Conservation (phyloP, 2,113 vertebrate species). For the Notarius lentiginosus region DNA sequence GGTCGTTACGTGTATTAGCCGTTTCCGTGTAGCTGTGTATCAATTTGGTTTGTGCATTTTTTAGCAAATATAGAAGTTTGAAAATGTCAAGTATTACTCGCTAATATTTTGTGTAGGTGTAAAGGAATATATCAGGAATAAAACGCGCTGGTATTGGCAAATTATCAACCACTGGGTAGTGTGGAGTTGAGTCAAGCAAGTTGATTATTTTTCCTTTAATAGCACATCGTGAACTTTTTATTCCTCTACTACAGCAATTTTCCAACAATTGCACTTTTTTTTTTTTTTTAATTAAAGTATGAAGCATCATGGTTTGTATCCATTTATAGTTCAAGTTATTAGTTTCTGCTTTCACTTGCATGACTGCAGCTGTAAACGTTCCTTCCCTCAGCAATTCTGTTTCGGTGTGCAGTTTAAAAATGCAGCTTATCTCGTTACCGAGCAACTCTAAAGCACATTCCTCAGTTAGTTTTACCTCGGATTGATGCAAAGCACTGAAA, state of each 20-base stretch:
- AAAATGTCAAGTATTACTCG: not conserved
- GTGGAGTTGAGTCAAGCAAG: too few species aligned
- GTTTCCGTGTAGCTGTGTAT: not conserved
- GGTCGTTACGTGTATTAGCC: not conserved
- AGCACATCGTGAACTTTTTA: not conserved
- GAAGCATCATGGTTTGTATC: not conserved
- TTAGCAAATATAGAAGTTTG: not conserved
- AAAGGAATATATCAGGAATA: not conserved
- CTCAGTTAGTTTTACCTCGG: not conserved
- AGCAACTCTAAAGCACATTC: not conserved
- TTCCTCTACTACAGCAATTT: not conserved
- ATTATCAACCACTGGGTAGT: too few species aligned
- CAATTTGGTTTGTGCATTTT: not conserved
- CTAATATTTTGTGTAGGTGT: not conserved
- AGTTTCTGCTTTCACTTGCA: not conserved
- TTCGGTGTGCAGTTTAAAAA: not conserved
- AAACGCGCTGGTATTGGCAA: not conserved
- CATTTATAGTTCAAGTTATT: not conserved
- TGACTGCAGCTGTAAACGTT: not conserved
- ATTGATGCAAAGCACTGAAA: not conserved
- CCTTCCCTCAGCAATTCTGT: not conserved
- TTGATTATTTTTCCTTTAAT: not conserved
- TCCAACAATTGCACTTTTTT: not conserved
- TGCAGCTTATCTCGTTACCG: not conserved
- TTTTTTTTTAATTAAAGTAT: not conserved